These are phyloP conservation scores for Athalia rosae DNA, from an alignment of 2,888 invertebrate species.

Conservation along the genomic window DNA sequence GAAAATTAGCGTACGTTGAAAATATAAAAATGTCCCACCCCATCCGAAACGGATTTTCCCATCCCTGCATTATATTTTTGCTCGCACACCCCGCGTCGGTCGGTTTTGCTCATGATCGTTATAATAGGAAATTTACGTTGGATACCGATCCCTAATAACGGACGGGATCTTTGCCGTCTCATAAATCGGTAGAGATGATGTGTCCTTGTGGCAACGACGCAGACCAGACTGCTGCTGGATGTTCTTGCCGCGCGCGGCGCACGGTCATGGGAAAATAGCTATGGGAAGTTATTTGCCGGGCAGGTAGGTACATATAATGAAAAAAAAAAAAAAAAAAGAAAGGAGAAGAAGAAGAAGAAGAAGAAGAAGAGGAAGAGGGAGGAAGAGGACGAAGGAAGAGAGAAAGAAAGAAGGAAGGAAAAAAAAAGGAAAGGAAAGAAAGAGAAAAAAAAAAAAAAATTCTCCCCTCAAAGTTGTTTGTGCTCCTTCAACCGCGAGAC, in stretches of 20 bases:
- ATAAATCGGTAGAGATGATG: not conserved
- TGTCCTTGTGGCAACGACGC: slow-evolving; percentile 20
- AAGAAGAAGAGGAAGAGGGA: not conserved
- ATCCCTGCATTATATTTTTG: no score
- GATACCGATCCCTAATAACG: not conserved
- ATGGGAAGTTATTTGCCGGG: slow-evolving; percentile 38
- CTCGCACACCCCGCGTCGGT: no score
- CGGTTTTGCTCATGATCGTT: not conserved
- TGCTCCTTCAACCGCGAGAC: slow-evolving; percentile 38
- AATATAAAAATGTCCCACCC: no score
- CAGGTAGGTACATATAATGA: slow-evolving; percentile 26
- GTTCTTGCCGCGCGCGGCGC: not conserved
- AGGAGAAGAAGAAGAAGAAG: not conserved
- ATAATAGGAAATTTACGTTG: slow-evolving; percentile 14
- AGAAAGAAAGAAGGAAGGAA: not conserved
- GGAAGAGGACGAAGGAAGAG: not conserved
- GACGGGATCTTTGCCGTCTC: not conserved
- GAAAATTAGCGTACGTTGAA: no score
- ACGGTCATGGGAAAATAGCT: slow-evolving; percentile 42
- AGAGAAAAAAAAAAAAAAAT: not conserved
- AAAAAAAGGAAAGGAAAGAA: not conserved
- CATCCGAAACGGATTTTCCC: no score
- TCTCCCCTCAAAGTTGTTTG: slow-evolving; percentile 29
- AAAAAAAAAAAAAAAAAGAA: slow-evolving; percentile 5
- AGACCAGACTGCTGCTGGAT: not conserved